A percentile compares a stretch with the other conserved stretches of the same genome.
These are phyloP conservation scores for Aplodontia rufa DNA, from an alignment of 2,113 vertebrate species.

Conservation along the genomic window DNA sequence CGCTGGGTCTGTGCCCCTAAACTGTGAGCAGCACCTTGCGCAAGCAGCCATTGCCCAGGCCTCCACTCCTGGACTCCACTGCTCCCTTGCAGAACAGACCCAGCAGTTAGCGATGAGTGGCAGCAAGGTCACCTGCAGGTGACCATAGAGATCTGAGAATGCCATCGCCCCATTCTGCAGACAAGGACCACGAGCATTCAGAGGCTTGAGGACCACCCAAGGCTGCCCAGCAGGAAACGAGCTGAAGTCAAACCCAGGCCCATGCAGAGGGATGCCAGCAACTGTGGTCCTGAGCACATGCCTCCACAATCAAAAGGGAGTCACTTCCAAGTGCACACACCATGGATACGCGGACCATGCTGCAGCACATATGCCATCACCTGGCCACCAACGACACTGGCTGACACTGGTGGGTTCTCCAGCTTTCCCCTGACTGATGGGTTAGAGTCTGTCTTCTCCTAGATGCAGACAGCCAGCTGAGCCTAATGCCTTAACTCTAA, in stretches of 20 bases:
- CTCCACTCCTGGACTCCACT: background rate
- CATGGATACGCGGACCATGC: too few species aligned
- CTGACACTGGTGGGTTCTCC: too few species aligned
- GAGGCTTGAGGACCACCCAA: background rate
- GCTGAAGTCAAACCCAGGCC: rapidly evolving
- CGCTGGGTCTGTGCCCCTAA: too few species aligned
- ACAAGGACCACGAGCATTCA: background rate
- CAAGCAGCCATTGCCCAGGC: background rate
- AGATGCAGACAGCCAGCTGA: background rate
- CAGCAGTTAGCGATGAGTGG: rapidly evolving
- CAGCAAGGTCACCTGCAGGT: rapidly evolving
- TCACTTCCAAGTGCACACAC: rapidly evolving
- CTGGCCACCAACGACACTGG: rapidly evolving
- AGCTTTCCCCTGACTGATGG: rapidly evolving
- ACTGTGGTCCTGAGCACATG: rapidly evolving
- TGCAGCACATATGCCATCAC: rapidly evolving
- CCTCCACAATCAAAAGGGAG: rapidly evolving
- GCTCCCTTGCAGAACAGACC: too few species aligned
- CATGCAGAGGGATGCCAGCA: rapidly evolving
- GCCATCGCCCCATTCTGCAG: too few species aligned
- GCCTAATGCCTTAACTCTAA: background rate
- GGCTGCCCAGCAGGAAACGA: background rate
- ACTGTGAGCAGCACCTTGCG: too few species aligned
- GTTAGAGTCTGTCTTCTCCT: background rate
- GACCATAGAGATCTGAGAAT: rapidly evolving